These are phyloP conservation scores for Lacerta bilineata DNA, from an alignment of 2,797 vertebrate genomes.

Conservation along the genomic window DNA sequence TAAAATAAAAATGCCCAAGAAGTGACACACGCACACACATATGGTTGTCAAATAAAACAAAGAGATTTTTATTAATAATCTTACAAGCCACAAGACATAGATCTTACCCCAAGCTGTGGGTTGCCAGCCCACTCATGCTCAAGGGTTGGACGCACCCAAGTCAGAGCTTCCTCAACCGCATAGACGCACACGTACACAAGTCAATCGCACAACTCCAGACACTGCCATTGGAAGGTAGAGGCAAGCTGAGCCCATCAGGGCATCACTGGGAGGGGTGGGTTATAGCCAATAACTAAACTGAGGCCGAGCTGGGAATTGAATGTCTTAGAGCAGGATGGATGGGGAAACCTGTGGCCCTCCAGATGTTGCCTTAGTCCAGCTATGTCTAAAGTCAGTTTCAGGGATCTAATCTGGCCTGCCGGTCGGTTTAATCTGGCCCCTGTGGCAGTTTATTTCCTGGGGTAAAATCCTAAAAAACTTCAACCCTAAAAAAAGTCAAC, in stretches of 20 bases:
- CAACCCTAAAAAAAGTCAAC: neutral
- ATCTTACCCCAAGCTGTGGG: conserved; percentile 29
- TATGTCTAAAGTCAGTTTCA: too few relatives aligned
- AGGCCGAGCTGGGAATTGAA: neutral
- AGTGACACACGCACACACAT: too few relatives aligned
- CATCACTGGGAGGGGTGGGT: neutral
- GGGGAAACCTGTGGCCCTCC: neutral
- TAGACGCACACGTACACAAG: neutral
- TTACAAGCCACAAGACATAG: conserved; percentile 18
- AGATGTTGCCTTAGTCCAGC: neutral
- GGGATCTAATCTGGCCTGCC: too few relatives aligned
- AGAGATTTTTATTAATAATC: conserved; percentile 26
- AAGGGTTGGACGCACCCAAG: too few relatives aligned
- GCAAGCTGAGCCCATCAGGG: neutral
- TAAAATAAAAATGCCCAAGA: too few relatives aligned
- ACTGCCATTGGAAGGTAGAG: neutral
- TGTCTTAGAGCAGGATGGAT: neutral
- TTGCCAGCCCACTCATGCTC: neutral
- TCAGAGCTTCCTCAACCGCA: neutral
- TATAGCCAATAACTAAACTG: neutral
- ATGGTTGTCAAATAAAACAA: neutral
- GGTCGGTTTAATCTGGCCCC: too few relatives aligned
- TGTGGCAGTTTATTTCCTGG: too few relatives aligned
- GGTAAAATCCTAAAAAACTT: too few relatives aligned
- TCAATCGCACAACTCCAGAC: neutral